Base-by-base conservation (phyloP, 2,113 vertebrate genomes). In the Phaetusa simplex region DNA sequence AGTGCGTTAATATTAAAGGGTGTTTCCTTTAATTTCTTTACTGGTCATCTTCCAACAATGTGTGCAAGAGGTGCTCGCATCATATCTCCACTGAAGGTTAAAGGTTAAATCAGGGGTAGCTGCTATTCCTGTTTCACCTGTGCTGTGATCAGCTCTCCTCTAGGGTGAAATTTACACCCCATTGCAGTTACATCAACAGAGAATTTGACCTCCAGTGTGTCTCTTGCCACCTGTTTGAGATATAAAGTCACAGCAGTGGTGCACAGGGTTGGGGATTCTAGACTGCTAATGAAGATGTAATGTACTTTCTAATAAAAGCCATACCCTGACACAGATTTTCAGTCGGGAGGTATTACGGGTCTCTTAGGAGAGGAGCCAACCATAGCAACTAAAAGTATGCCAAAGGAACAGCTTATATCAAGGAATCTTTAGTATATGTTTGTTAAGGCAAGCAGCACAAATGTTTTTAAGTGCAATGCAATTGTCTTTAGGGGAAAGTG, bases 391-490 rank as follows among this genome's bases (percentile, higher is more conserved):
- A 20, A 43, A 93, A 76, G 9, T 52, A 13, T 70, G 73, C 43
- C 47, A 82, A 43, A 87, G 52, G 14, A 93, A 27, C 32, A 72
- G 70, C 52, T 76, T 56, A 22, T 73, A 65, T 91, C 47, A 11
- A 62, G 45, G 36, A 82, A 32, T 67, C 70, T 89, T 82, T 67
- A 50, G 24, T 14, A 21, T 80, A 5, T 76, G 26, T 93, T 89
- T 96, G 61, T 77, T 93, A 74, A 92, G 66, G 62, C 55, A 88
- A 92, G 80, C 87, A 73, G 74, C 77, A 93, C n/a, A 80, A 72
- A 71, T 80, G 50, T 64, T 93, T 90, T 69, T 47, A 89, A 95
- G 43, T 80, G 61, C 47, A 62, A 17, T 43, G n/a, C 67, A 76
- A 13, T 94, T 92, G 78, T 93, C 83, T 93, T 95, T 50, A 80